phyloP scores from a whole-genome alignment of 2,113 vertebrate genomes.

The Acrocephalus arundinaceus region DNA sequence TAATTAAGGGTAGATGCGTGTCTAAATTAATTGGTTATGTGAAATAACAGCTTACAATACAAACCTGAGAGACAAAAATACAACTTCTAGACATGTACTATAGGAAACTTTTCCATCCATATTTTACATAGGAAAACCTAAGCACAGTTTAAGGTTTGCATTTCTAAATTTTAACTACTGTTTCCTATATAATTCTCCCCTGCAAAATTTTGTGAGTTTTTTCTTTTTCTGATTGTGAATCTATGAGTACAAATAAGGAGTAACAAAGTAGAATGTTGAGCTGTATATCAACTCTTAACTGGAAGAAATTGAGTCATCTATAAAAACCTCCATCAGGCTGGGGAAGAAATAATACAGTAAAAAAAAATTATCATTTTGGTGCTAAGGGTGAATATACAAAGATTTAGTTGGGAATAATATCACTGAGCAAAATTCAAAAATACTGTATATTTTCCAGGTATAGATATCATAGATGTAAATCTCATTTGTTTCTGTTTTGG shows the following conservation, averaged over 20 bases:
- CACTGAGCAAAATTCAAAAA: not conserved
- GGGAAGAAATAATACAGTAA: not conserved
- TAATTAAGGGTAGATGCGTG: not conserved
- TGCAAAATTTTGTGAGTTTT: not conserved
- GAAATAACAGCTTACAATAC: not conserved
- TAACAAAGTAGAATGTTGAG: not conserved
- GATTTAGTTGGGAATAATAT: not conserved
- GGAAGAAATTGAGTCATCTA: not conserved
- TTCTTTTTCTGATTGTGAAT: not conserved
- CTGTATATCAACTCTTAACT: not conserved
- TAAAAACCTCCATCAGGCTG: not conserved
- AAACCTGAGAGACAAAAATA: not conserved
- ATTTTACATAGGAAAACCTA: not conserved
- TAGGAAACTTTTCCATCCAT: not conserved
- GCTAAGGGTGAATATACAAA: not conserved
- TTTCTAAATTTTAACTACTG: not conserved
- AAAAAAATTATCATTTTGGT: not conserved
- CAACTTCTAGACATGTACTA: not conserved
- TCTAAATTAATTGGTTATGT: not conserved
- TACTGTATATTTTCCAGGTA: not conserved
- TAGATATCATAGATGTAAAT: not conserved
- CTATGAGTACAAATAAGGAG: not conserved
- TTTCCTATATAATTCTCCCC: not conserved
- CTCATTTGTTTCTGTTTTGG: not conserved
- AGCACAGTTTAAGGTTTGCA: not conserved